phyloP scores from a whole-genome alignment of 35 echinoderm and acorn worm genomes.

The Acanthaster planci region DNA sequence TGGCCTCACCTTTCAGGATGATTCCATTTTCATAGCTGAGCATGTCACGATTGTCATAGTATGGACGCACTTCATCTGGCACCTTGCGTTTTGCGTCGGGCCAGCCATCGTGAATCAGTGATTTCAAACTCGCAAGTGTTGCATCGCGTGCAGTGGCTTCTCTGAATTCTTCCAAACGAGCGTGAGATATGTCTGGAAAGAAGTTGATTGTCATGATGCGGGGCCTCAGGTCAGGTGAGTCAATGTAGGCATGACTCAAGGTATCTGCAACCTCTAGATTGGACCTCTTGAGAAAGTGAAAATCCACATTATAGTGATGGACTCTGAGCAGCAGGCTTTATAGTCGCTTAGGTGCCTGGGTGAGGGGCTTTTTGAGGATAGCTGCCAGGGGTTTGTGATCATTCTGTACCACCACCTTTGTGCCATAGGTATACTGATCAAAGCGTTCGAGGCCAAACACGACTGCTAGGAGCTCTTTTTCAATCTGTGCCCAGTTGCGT shows the following conservation, averaged over 20 bases:
- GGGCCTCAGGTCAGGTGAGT: background rate
- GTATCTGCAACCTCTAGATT: conserved; percentile 68
- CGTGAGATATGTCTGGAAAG: conserved; percentile 37
- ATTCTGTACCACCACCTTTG: conserved; percentile 46
- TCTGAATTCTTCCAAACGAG: conserved; percentile 28
- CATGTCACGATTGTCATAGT: conserved; percentile 37
- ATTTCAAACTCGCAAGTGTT: background rate
- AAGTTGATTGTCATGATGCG: conserved; percentile 47
- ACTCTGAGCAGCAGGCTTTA: conserved; percentile 60
- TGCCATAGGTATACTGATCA: conserved; percentile 66
- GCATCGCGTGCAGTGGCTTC: conserved; percentile 29
- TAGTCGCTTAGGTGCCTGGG: conserved; percentile 61
- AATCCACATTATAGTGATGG: conserved; percentile 60
- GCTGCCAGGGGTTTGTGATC: conserved; percentile 78
- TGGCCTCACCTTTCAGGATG: conserved; percentile 53
- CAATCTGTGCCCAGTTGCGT: conserved; percentile 64
- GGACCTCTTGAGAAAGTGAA: conserved; percentile 62
- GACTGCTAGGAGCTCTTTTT: conserved; percentile 72
- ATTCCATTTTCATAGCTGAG: conserved; percentile 44
- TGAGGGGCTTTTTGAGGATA: conserved; percentile 58
- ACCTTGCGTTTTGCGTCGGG: conserved; percentile 34
- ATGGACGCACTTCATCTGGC: conserved; percentile 32
- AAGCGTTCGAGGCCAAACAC: conserved; percentile 59
- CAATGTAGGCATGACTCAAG: conserved; percentile 51
- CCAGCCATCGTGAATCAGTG: conserved; percentile 47